Base-by-base conservation (phyloP, 2,113 vertebrate species). In the Narcine bancroftii region DNA sequence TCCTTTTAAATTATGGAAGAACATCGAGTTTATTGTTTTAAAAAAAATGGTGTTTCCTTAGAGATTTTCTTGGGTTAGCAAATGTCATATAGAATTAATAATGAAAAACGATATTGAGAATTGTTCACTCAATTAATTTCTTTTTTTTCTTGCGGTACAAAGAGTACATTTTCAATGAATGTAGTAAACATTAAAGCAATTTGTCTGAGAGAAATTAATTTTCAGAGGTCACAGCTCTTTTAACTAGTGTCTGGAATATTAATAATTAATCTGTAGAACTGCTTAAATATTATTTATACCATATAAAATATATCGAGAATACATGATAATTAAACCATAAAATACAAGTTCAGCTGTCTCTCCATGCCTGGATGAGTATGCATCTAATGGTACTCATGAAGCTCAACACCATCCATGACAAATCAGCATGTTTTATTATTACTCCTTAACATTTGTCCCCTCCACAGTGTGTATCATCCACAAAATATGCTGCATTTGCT, bases 221-320 rank as follows among this genome's bases (percentile, higher is more conserved):
- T 83, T 83, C 45, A 53, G 79, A 50, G 39, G n/a, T 75, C 11
- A 36, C 36, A 75, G 39, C 72, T 36, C 33, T 29, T 79, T 79
- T 79, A 47, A 79, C 29, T 45, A 79, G 76, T 79, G 42, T 26
- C 76, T 79, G 75, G 75, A 79, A 47, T 79, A 79, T 26, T 79
- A 79, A 47, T 7, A 42, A 79, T 79, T 79, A 79, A 47, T 7
- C 76, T 79, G 42, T 79, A 21, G 42, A 79, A 24, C 76, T 26
- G 39, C 10, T 47, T 5, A 79, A 79, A 79, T 79, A 39, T 45
- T 42, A 66, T 66, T 66, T 66, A 66, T 66, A 66, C 24, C 24
- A 13, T 36, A 76, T 45, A n/a, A n/a, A n/a, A n/a, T n/a, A n/a
- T n/a, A n/a, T n/a, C n/a, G n/a, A n/a, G n/a, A n/a, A n/a, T n/a